Evolutionary conservation across 1,140 invertebrate genomes (phyloP), one percentile per base, ranked within the genome.

Genomic region (Atta cephalotes): DNA sequence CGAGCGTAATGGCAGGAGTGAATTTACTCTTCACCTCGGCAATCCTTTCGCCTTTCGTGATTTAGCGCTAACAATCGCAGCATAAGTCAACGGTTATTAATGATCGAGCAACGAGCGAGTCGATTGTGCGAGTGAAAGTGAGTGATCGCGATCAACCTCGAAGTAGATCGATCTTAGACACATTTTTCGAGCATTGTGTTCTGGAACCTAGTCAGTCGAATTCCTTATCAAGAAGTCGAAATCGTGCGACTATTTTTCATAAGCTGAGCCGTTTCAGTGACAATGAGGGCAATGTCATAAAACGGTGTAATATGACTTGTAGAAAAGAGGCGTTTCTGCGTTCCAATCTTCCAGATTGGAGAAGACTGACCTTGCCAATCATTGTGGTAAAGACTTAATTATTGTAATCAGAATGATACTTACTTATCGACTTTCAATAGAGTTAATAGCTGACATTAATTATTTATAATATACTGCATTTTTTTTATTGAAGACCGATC

Each of bases 11-110:
- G 65, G 49, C 49, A 63, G 65, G 65, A 25, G 21, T 39, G 21
- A 53, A 56, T 28, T 63, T 66, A 60, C 78, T 71, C 68, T 28
- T 14, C 85, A 31, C 53, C 77, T 25, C 60, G 71, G 53, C 72
- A 53, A 58, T 45, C 86, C 63, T 77, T 77, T n/a, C 56, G 56
- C 28, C 58, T 63, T 63, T 63, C 31, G 18, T 21, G 25, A 45
- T 82, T 82, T 45, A 58, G 25, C 66, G 80, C 51, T 85, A 88
- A 87, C 85, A 71, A 90, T 60, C 68, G 78, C 56, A 66, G 81
- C 72, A 21, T 25, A 66, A 90, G 76, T 87, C 87, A 53, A 49
- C 63, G 35, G 16, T 91, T 91, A 89, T 86, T 91, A 90, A 90
- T 81, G 90, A 90, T 63, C 31, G 77, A 51, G 49, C 25, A 63